Evolutionary conservation across 2,113 vertebrate species (phyloP), one percentile per base, ranked within the genome.

Genomic region (Lagopus muta): DNA sequence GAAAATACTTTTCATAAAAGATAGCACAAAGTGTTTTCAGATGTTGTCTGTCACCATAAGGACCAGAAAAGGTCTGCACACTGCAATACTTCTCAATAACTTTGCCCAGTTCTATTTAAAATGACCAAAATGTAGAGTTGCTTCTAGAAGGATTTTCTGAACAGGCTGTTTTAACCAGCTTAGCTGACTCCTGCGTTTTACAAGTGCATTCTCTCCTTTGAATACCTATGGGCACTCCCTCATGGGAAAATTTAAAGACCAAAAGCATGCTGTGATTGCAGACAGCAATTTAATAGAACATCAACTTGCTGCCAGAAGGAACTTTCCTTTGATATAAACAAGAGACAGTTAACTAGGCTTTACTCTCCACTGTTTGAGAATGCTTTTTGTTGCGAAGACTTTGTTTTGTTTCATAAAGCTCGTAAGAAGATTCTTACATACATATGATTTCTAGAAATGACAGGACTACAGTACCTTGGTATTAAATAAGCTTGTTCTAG

Each of bases 251-350:
- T 40, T 19, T 66, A 52, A 88, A 82, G 55, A 75, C 55, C 66
- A 91, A 25, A 82, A 85, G 42, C 67, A 58, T 50, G 75, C 55
- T 80, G 34, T 89, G 52, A 83, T 64, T 88, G 71, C 32, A 77
- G 85, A 55, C n/a, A 64, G 60, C 47, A 82, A 89, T 82, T 91
- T 67, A 92, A 86, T 60, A 92, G 57, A 87, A 27, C 30, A 82
- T 58, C 34, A 74, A 57, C 43, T 74, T 82, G 45, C 78, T 94
- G 55, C 69, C 60, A 91, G 42, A 25, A 83, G 13, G 64, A 95
- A 48, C 32, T 55, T 73, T 22, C 45, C 76, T 85, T 85, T 61
- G 47, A 88, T 75, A 74, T 43, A 89, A 95, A 79, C 5, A 93
- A 65, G 48, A 80, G 54, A 80, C 7, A 86, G 90, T 8, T 69